Evolutionary conservation across 2,113 vertebrate species (phyloP), one percentile per base, ranked within the genome.

Genomic region (Ceuthmochares aereus): DNA sequence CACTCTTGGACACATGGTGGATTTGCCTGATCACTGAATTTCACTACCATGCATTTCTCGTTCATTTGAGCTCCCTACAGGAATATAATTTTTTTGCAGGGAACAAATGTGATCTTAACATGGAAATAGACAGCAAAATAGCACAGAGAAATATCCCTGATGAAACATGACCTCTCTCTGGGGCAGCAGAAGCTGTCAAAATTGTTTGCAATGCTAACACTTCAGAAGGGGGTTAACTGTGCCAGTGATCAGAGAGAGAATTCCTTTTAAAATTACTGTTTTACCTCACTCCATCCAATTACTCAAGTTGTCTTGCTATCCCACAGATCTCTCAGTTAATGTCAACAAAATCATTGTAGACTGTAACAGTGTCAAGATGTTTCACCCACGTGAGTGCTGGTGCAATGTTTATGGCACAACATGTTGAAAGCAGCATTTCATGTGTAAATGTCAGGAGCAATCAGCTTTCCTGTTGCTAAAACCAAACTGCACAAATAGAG

Each of bases 341-440:
- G 87, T 94, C 91, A 96, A 89, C 90, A 94, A 60, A 95, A 96
- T 96, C 84, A 95, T 97, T 97, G 93, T 14, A 85, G 92, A 55
- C 93, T 93, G 63, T 83, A 76, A 80, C 47, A 81, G 63, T 64
- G 3, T 94, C 91, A 91, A 92, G 93, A 94, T 96, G 77, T 42
- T 90, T 96, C 75, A 93, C 54, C 85, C 78, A 70, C 94, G 93
- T 85, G 62, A 97, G 69, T 12, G 42, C 59, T 34, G 70, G 69
- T 54, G 64, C 79, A 74, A 84, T 73, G 79, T 87, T 97, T 87
- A 85, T 59, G 84, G 87, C 2, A 3, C 19, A 43, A 82, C 3
- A 18, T 10, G 51, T 70, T 82, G 84, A 82, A 96, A 95, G 88
- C 84, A 79, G 69, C 13, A 11, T 90, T 96, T 96, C 92, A 92